A percentile compares a stretch with the other conserved stretches of the same genome.
Conservation (phyloP, 2,888 invertebrate species). For the Blastobasis adustella region DNA sequence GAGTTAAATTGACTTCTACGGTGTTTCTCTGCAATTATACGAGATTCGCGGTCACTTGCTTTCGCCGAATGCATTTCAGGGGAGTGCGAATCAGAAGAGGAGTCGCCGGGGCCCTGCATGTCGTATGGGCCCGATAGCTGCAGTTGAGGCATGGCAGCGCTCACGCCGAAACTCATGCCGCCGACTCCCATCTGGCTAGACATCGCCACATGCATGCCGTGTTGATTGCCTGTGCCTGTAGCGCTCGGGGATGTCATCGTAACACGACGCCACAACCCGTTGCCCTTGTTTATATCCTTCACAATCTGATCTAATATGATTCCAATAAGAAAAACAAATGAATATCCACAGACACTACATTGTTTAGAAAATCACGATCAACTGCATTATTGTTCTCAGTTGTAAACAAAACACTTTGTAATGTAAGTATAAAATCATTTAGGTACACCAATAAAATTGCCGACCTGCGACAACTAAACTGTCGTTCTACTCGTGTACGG, state of each 20-base stretch:
- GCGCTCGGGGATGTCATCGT: slow-evolving; percentile 50
- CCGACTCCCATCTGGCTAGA: slow-evolving; percentile 33
- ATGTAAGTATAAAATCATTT: neutral
- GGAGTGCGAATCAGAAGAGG: slow-evolving; percentile 62
- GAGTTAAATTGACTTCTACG: slow-evolving; percentile 92
- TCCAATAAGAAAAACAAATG: slow-evolving; percentile 5
- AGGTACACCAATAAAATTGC: neutral
- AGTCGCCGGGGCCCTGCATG: slow-evolving; percentile 42
- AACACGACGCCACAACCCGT: slow-evolving; percentile 8
- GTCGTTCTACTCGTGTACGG: neutral
- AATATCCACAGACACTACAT: too few species aligned
- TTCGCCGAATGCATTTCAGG: slow-evolving; percentile 50
- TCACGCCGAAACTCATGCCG: slow-evolving; percentile 39
- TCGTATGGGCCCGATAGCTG: slow-evolving; percentile 29
- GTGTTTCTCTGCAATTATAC: slow-evolving; percentile 93
- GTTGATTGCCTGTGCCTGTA: slow-evolving; percentile 31
- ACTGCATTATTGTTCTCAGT: neutral
- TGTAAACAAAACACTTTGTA: neutral
- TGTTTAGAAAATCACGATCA: neutral
- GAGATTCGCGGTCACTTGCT: slow-evolving; percentile 85
- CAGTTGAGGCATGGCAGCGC: slow-evolving; percentile 36
- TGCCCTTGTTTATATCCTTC: slow-evolving; percentile 6
- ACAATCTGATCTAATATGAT: slow-evolving; percentile 3
- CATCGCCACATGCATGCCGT: slow-evolving; percentile 37
- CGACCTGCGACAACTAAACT: neutral